Conservation (phyloP, 2,888 invertebrate genomes). For the Caenorhabditis sp. region DNA sequence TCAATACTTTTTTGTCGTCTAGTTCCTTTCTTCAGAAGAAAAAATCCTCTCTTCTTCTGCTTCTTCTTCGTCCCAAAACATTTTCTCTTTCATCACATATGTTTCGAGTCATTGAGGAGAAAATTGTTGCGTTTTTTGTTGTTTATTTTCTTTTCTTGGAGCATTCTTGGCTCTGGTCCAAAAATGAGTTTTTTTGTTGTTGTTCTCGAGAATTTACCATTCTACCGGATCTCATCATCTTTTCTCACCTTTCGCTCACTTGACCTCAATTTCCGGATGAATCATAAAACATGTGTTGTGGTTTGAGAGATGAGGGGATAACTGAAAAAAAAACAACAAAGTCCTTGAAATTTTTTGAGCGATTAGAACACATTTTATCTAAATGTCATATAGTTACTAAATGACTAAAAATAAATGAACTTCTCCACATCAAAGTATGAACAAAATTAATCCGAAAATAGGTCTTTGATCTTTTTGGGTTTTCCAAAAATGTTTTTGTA, state of each 20-base stretch:
- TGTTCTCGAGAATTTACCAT: not conserved
- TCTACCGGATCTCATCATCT: not conserved
- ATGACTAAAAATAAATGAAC: too few species aligned
- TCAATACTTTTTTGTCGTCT: constrained; percentile 1
- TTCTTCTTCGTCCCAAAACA: constrained; percentile 12
- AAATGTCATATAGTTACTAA: too few species aligned
- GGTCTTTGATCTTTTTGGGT: too few species aligned
- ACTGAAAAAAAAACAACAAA: too few species aligned
- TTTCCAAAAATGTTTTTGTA: too few species aligned
- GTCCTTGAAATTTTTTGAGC: not conserved
- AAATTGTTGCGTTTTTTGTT: not conserved
- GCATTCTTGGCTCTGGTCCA: not conserved
- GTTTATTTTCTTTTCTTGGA: not conserved
- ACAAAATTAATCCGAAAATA: too few species aligned
- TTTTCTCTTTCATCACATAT: constrained; percentile 3
- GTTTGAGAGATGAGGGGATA: too few species aligned
- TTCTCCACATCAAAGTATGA: too few species aligned
- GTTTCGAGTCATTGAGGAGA: not conserved
- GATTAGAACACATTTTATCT: too few species aligned
- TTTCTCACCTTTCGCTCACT: constrained; percentile 6
- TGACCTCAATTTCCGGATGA: constrained; percentile 1
- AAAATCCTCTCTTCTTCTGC: not conserved
- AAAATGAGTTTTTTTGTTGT: too few species aligned
- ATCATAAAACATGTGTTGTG: not conserved
- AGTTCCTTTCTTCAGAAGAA: not conserved